A percentile compares a stretch with the other conserved stretches of the same genome.
Evolutionary conservation across 2,888 invertebrate species (phyloP).

Genomic region (Latrodectus elegans): DNA sequence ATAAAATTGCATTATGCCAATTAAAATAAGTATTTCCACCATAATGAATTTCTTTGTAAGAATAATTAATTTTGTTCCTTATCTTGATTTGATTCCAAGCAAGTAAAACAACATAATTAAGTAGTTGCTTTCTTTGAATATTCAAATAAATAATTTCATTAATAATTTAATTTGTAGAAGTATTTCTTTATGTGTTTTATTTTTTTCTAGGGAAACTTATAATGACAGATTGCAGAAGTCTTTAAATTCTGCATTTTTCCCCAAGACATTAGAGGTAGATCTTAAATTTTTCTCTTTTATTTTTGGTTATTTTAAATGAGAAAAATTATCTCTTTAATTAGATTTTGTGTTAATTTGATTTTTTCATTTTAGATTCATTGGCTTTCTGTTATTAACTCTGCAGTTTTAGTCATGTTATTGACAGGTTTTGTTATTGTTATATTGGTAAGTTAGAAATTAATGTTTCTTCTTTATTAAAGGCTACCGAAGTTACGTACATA

Average conservation of each 20-base stretch:
- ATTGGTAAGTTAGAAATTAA: constrained; percentile 74
- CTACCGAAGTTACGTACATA: too few relatives aligned
- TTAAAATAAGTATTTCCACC: too few relatives aligned
- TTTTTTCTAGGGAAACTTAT: constrained; percentile 74
- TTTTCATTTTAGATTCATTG: constrained; percentile 76
- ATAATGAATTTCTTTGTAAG: too few relatives aligned
- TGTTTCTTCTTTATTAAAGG: background rate
- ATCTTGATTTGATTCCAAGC: too few relatives aligned
- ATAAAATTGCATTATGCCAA: too few relatives aligned
- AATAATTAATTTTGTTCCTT: too few relatives aligned
- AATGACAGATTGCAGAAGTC: constrained; percentile 75
- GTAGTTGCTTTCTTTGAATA: too few relatives aligned
- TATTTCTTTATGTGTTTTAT: background rate
- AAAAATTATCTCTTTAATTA: background rate
- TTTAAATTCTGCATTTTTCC: constrained; percentile 76
- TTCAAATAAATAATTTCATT: background rate
- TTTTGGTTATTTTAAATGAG: background rate
- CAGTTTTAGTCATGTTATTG: constrained; percentile 77
- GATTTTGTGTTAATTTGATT: background rate
- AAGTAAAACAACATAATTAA: too few relatives aligned
- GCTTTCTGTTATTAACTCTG: constrained; percentile 78
- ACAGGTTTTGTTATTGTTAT: constrained; percentile 77
- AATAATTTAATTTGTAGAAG: background rate
- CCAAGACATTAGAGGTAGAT: constrained; percentile 76
- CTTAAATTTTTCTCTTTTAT: background rate